Base-by-base conservation (phyloP, 1,140 invertebrate species). In the Tetragnatha versicolor region DNA sequence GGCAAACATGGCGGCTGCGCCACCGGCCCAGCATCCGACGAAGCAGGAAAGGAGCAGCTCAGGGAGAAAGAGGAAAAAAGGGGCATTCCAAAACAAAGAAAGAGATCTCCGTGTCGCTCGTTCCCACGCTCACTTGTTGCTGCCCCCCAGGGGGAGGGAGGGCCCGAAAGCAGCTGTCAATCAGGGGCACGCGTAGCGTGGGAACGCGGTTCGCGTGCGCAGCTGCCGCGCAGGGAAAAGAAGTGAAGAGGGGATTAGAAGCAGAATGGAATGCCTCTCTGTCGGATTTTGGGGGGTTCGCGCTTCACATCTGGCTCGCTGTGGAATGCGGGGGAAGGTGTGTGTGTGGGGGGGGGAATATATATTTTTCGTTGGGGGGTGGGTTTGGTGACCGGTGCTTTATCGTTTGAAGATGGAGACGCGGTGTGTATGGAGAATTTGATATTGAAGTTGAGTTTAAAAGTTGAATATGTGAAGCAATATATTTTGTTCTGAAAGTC, bases 161-260 rank as follows among this genome's bases (percentile, higher is more conserved):
- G 42, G 39, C n/a, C n/a, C 27, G 33, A n/a, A 58, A 75, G 61
- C 73, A 77, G 73, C 73, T 77, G 73, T 77, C 73, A 77, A 77
- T 77, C 73, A 77, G 73, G 73, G 73, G 45, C 73, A 77, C 73
- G 73, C 47, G 73, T 77, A 53, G 60, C 73, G 73, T 77, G 73
- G 73, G 73, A 77, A 77, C 42, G 27, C 42, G 14, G 14, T 25
- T 77, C 73, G 70, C 55, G 73, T 77, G 73, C 73, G 73, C 73
- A 77, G 60, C 73, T 77, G 72, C 72, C 63, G 22, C 35, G n/a
- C 42, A 25, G 27, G 31, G 68, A 37, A 73, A 47, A 29, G 47
- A 47, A 70, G 31, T 33, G 58, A 45, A 27, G 33, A 10, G 12
- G 17, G 58, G 53, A 75, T 63, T 75, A 63, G n/a, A 37, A 63